A percentile compares a stretch with the other conserved stretches of the same genome.
Evolutionary conservation across 1,140 invertebrate genomes (phyloP).

Genomic region (Coenobita brevimanus): DNA sequence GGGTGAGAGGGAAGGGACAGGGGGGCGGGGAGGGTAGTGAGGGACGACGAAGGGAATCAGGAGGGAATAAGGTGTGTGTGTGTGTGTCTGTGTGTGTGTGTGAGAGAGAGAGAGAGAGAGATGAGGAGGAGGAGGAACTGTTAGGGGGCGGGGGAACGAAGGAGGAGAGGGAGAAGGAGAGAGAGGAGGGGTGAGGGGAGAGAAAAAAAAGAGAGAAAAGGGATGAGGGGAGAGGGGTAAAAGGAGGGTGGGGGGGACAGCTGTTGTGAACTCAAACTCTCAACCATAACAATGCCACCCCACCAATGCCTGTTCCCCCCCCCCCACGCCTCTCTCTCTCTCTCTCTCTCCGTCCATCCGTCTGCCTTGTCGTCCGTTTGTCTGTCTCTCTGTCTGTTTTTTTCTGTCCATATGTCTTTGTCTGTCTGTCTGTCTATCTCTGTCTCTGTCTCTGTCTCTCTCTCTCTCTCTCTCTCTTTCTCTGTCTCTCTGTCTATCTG

Average conservation of each 20-base stretch:
- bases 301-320: neutral
- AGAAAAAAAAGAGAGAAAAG: neutral
- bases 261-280: constrained; percentile 5
- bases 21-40: too few relatives aligned
- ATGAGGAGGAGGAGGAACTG: too few relatives aligned
- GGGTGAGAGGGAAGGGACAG: too few relatives aligned
- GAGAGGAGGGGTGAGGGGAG: neutral
- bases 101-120: too few relatives aligned
- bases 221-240: neutral
- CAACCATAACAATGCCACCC: constrained; percentile 5
- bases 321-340: neutral
- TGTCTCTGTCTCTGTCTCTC: neutral
- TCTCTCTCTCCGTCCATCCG: neutral
- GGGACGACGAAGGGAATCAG: too few relatives aligned
- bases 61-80: too few relatives aligned
- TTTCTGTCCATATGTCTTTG: neutral
- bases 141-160: neutral
- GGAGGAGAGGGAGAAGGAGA: neutral
- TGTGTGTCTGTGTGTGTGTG: too few relatives aligned
- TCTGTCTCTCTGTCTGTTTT: neutral
- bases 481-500: neutral
- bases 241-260: neutral
- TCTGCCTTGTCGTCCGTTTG: neutral
- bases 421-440: neutral
- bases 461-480: neutral